These are phyloP conservation scores for Periophthalmus magnuspinnatus DNA, from an alignment of 2,797 vertebrate species.

Conservation along the genomic window DNA sequence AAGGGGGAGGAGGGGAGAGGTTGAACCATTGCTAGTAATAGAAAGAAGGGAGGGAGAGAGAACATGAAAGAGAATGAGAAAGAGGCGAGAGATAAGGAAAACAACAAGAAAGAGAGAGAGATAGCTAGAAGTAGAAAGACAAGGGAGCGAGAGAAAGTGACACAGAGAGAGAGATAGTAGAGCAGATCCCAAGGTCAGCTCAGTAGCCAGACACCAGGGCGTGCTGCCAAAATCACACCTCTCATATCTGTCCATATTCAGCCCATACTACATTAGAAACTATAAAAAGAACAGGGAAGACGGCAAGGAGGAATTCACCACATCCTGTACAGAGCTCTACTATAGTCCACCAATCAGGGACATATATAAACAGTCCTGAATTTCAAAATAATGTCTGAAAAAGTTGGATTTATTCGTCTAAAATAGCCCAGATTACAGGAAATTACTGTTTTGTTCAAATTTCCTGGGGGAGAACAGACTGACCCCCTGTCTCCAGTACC, in stretches of 20 bases:
- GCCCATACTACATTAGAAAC: conserved; percentile 9
- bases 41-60: too few relatives aligned
- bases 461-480: too few relatives aligned
- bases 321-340: conserved; percentile 29
- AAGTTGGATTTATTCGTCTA: too few relatives aligned
- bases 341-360: too few relatives aligned
- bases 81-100: not conserved
- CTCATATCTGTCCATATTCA: conserved; percentile 17
- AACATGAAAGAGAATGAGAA: not conserved
- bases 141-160: not conserved
- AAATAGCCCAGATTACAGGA: too few relatives aligned
- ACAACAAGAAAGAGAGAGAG: not conserved
- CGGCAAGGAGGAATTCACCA: conserved; percentile 51
- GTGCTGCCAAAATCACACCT: conserved; percentile 33
- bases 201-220: conserved; percentile 33
- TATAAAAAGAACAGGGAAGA: conserved; percentile 52
- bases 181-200: conserved; percentile 47
- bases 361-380: too few relatives aligned
- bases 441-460: too few relatives aligned
- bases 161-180: conserved; percentile 4
- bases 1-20: too few relatives aligned
- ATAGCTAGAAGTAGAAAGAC: not conserved
- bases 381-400: too few relatives aligned
- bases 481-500: too few relatives aligned
- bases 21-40: not conserved